Evolutionary conservation across 2,113 vertebrate species (phyloP).

Genomic region (Rattus norvegicus): GRCr8 NC_086023.1:152164001-152164500

Average conservation of each 20-base stretch:
- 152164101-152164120: background rate
- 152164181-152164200: background rate
- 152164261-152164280: background rate
- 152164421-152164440: conserved; percentile 11
- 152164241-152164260: background rate
- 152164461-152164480: background rate
- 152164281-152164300: background rate
- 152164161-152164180: background rate
- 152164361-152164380: background rate
- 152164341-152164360: too few species aligned
- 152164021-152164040: conserved; percentile 72
- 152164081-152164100: background rate
- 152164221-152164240: background rate
- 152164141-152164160: background rate
- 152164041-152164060: conserved; percentile 55
- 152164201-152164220: background rate
- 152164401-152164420: background rate
- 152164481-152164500: background rate
- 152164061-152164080: background rate
- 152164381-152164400: background rate
- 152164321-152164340: fast-evolving
- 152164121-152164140: fast-evolving
- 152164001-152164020: conserved; percentile 73
- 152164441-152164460: background rate
- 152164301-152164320: background rate